Evolutionary conservation across 2,113 vertebrate genomes (phyloP).

Genomic region (Misgurnus mizolepis): DNA sequence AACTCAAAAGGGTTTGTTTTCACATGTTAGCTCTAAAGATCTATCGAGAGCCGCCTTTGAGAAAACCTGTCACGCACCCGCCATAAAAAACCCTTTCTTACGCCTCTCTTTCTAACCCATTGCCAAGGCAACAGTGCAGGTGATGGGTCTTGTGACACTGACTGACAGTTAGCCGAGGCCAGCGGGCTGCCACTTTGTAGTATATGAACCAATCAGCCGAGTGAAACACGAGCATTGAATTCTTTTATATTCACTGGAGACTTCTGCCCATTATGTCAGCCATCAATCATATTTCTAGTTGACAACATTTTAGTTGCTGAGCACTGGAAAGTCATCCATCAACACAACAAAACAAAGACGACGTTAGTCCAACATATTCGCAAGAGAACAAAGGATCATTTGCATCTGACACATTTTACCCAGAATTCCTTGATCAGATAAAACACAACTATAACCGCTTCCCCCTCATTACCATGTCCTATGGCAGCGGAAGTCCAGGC

Average conservation of each 20-base stretch:
- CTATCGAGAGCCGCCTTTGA: not conserved
- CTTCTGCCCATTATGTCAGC: slow-evolving; percentile 34
- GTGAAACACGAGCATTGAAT: not conserved
- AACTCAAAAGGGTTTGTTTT: slow-evolving; percentile 9
- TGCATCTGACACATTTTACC: not conserved
- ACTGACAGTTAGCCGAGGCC: slow-evolving; percentile 42
- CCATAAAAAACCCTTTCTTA: not conserved
- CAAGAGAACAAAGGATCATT: slow-evolving; percentile 13
- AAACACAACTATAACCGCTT: not conserved
- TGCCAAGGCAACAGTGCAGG: slow-evolving; percentile 43
- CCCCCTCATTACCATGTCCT: slow-evolving; percentile 30
- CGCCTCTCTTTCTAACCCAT: slow-evolving; percentile 9
- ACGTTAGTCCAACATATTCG: not conserved
- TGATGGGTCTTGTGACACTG: slow-evolving; percentile 43
- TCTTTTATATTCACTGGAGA: not conserved
- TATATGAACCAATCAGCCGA: slow-evolving; percentile 18
- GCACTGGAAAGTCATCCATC: slow-evolving; percentile 5
- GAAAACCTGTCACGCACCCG: slow-evolving; percentile 19
- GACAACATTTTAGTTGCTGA: not conserved
- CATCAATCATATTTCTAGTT: slow-evolving; percentile 25
- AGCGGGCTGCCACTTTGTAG: slow-evolving; percentile 22
- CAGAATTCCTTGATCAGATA: slow-evolving; percentile 3
- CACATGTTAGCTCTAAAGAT: not conserved
- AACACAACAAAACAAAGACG: slow-evolving; percentile 15
- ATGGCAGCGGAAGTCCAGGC: not conserved